Evolutionary conservation across 2,888 invertebrate genomes (phyloP).

Genomic region (Myopa tessellatipennis): DNA sequence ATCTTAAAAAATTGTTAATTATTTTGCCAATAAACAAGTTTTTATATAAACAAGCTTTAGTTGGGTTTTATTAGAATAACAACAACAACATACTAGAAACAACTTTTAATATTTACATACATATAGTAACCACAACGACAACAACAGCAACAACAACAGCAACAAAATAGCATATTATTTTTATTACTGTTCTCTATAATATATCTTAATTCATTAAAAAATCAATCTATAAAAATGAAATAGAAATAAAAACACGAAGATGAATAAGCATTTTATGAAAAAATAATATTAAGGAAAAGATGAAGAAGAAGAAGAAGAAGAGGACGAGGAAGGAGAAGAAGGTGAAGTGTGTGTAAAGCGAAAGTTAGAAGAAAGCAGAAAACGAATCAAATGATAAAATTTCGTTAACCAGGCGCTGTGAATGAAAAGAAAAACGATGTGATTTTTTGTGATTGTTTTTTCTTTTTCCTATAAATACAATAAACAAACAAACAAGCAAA

Average conservation of each 20-base stretch:
- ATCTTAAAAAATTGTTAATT: no score
- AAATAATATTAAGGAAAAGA: not conserved
- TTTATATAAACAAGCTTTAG: no score
- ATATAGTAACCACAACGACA: no score
- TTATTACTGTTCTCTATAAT: not conserved
- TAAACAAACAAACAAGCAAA: conserved; percentile 12
- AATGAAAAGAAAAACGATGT: conserved; percentile 66
- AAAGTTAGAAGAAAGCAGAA: not conserved
- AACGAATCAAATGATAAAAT: conserved; percentile 32
- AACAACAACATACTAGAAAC: no score
- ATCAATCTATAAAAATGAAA: not conserved
- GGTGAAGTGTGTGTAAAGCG: not conserved
- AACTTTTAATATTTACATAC: no score
- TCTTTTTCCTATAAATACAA: conserved; percentile 31
- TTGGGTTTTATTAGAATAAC: no score
- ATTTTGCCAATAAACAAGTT: no score
- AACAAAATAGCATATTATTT: no score
- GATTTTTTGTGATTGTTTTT: conserved; percentile 67
- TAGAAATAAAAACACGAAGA: not conserved
- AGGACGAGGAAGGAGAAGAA: not conserved
- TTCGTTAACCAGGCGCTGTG: conserved; percentile 68
- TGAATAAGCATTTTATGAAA: conserved; percentile 5
- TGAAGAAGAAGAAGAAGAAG: not conserved
- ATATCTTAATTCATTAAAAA: not conserved
- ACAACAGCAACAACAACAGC: no score